These are phyloP conservation scores for Melanostoma scalare DNA, from an alignment of 2,888 invertebrate genomes.

Conservation along the genomic window DNA sequence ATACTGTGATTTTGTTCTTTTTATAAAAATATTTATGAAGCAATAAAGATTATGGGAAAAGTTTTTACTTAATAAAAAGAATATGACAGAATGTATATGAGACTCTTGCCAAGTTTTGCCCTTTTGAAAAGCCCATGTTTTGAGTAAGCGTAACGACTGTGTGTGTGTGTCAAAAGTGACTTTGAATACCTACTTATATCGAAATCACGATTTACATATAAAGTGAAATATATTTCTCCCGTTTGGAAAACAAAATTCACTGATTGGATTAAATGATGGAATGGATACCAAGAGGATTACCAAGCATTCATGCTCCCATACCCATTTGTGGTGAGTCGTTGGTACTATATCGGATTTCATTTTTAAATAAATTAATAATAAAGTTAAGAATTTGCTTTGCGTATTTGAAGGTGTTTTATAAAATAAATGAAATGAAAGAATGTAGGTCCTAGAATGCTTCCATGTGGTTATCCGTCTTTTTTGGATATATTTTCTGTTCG, in stretches of 20 bases:
- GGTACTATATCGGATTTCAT: conserved; percentile 71
- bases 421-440: background rate
- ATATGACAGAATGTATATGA: background rate
- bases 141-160: too few relatives aligned
- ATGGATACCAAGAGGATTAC: conserved; percentile 83
- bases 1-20: conserved; percentile 3
- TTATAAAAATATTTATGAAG: background rate
- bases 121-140: too few relatives aligned
- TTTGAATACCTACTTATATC: too few relatives aligned
- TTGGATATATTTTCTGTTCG: too few relatives aligned
- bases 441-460: too few relatives aligned
- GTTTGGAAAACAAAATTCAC: background rate
- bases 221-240: too few relatives aligned
- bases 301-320: conserved; percentile 82
- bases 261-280: conserved; percentile 81
- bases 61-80: background rate
- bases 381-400: background rate
- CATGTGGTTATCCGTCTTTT: too few relatives aligned
- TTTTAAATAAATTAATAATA: conserved; percentile 16
- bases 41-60: too few relatives aligned
- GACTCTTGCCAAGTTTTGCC: too few relatives aligned
- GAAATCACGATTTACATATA: too few relatives aligned
- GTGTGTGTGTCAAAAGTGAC: too few relatives aligned
- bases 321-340: conserved; percentile 82
- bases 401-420: background rate